phyloP scores from a whole-genome alignment of 2,113 vertebrate species.

The Calyptommatus sinebrachiatus region DNA sequence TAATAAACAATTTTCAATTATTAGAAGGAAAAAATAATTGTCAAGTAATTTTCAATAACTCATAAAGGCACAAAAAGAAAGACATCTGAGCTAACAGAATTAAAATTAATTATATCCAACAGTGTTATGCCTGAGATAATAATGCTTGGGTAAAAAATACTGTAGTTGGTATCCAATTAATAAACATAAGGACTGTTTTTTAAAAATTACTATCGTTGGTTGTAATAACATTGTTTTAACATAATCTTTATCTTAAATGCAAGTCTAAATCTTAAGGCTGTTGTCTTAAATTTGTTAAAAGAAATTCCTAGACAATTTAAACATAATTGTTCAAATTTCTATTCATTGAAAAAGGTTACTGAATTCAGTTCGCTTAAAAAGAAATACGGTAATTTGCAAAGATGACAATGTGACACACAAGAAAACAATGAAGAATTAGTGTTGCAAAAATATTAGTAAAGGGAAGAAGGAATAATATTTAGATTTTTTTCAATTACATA shows the following conservation, averaged over 20 bases:
- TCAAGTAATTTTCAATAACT: neutral
- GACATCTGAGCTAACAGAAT: neutral
- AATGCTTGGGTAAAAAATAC: neutral
- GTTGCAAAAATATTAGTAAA: neutral
- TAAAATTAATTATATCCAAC: neutral
- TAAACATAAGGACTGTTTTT: neutral
- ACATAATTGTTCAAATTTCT: neutral
- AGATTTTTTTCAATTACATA: neutral
- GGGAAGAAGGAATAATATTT: neutral
- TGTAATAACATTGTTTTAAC: too few relatives aligned
- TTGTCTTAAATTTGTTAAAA: too few relatives aligned
- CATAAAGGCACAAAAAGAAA: neutral
- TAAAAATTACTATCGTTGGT: too few relatives aligned
- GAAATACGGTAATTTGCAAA: conserved; percentile 8
- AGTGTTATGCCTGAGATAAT: neutral
- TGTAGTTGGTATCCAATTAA: neutral
- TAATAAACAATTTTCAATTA: neutral
- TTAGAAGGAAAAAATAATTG: neutral
- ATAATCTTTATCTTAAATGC: too few relatives aligned
- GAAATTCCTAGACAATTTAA: neutral
- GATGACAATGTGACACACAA: conserved; percentile 13
- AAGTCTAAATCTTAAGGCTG: too few relatives aligned
- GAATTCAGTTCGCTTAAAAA: conserved; percentile 22
- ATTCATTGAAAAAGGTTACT: neutral
- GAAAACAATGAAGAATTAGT: conserved; percentile 12